phyloP scores from a whole-genome alignment of 1,140 invertebrate genomes.

The Scaptomyza hsui region DNA sequence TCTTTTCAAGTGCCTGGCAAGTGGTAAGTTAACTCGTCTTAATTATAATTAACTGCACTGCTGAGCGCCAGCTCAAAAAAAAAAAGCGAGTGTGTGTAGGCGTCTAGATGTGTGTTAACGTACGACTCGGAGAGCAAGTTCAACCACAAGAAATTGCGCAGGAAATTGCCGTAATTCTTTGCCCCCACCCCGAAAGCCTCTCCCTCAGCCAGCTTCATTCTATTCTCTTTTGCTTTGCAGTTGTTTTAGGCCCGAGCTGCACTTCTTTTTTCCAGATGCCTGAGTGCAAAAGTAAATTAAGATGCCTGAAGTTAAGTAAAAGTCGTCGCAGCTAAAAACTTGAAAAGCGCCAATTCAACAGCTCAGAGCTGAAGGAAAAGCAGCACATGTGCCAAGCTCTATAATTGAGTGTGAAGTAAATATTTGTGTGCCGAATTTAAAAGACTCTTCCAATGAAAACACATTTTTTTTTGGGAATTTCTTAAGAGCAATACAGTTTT shows the following conservation, averaged over 20 bases:
- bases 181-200: not conserved
- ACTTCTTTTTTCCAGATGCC: constrained; percentile 69
- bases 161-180: constrained; percentile 66
- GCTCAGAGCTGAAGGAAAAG: not conserved
- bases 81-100: constrained; percentile 10
- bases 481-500: not conserved
- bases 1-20: constrained; percentile 55
- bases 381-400: constrained; percentile 46
- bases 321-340: constrained; percentile 57
- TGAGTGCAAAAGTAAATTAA: constrained; percentile 80
- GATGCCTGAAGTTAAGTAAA: constrained; percentile 65
- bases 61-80: constrained; percentile 34
- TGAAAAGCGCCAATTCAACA: constrained; percentile 47
- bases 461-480: not conserved
- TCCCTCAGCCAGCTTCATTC: not conserved
- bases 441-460: constrained; percentile 12
- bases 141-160: constrained; percentile 70
- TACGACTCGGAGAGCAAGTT: constrained; percentile 50
- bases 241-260: constrained; percentile 60
- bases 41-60: constrained; percentile 84
- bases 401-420: constrained; percentile 54
- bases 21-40: constrained; percentile 82
- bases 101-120: constrained; percentile 17
- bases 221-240: not conserved
- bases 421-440: not conserved